Percentiles rank a stretch among this genome's conserved stretches.
Conservation (phyloP, 2,113 vertebrate genomes). For the Tringa solitaria region DNA sequence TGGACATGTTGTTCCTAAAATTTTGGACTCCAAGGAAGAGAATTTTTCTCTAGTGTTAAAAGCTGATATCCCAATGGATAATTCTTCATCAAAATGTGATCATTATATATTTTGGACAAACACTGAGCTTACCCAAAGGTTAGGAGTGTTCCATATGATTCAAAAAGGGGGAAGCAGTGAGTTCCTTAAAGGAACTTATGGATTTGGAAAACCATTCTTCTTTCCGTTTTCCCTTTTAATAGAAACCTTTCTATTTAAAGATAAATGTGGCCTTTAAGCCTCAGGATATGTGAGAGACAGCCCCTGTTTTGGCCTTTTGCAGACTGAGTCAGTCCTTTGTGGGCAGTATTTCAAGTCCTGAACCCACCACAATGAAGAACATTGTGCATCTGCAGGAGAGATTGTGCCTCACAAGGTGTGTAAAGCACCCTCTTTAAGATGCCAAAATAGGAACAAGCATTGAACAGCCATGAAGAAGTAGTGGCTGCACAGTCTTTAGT, state of each 20-base stretch:
- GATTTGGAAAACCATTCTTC: not conserved
- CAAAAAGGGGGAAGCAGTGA: not conserved
- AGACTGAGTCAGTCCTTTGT: not conserved
- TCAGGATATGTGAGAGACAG: not conserved
- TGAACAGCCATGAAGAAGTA: not conserved
- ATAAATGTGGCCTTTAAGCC: not conserved
- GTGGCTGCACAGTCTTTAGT: not conserved
- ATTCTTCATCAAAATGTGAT: not conserved
- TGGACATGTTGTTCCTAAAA: not conserved
- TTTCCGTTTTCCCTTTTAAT: not conserved
- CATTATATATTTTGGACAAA: not conserved
- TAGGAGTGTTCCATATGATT: not conserved
- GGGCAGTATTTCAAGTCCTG: not conserved
- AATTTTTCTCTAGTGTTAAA: not conserved
- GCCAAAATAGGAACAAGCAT: not conserved
- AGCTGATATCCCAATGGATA: not conserved
- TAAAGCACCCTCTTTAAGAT: not conserved
- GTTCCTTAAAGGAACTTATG: slow-evolving; percentile 5
- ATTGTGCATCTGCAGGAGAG: not conserved
- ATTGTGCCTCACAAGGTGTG: not conserved
- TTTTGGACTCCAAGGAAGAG: not conserved
- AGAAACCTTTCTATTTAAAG: not conserved
- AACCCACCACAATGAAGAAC: not conserved
- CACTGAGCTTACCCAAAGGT: not conserved
- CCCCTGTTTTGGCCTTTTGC: not conserved